phyloP scores from a whole-genome alignment of 2,888 invertebrate genomes.

The Spisula subtruncata region DNA sequence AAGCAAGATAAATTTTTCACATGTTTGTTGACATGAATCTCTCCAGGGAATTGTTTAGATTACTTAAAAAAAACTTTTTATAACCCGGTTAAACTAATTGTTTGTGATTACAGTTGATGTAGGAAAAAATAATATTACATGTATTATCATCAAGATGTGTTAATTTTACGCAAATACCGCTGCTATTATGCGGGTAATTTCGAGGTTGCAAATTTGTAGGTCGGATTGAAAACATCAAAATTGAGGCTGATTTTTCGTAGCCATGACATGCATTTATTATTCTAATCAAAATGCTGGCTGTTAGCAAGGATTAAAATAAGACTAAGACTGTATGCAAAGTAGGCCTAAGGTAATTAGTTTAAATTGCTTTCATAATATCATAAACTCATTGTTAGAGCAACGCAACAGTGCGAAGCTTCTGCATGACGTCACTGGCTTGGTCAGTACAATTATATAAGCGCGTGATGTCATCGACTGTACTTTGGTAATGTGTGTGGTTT shows the following conservation, averaged over 20 bases:
- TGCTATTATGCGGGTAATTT: not conserved
- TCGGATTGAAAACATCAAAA: not conserved
- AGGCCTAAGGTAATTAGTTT: not conserved
- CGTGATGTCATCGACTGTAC: too few species aligned
- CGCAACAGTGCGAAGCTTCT: too few species aligned
- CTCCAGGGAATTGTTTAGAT: not conserved
- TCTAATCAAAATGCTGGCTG: not conserved
- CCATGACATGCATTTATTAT: too few species aligned
- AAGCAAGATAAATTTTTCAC: not conserved
- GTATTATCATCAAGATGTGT: not conserved
- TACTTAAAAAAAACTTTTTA: too few species aligned
- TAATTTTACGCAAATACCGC: not conserved
- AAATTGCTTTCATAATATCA: not conserved
- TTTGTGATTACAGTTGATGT: not conserved
- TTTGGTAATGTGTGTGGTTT: too few species aligned
- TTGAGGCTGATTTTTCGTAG: not conserved
- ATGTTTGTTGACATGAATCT: not conserved
- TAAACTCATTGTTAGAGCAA: not conserved
- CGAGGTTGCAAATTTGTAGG: not conserved
- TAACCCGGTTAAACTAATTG: too few species aligned
- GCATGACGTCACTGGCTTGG: too few species aligned
- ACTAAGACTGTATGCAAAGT: not conserved
- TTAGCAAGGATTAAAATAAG: not conserved
- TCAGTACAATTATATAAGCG: too few species aligned
- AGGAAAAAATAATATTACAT: too few species aligned